Base-by-base conservation (phyloP, 2,888 invertebrate species). In the Monoplex corrugatus region DNA sequence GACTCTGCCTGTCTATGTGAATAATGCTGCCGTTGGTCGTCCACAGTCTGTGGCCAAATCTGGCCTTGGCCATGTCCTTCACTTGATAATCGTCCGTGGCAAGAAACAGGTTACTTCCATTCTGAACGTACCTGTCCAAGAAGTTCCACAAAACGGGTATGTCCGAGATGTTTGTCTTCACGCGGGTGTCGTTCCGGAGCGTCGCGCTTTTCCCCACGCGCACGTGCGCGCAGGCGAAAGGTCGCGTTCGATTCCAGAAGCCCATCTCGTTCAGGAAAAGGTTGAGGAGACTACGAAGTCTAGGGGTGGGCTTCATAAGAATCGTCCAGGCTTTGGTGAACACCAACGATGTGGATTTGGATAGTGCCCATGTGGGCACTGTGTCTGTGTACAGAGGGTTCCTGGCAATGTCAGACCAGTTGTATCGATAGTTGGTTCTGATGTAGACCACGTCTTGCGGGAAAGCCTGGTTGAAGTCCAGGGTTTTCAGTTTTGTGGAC, bases 401-500 rank as follows among this genome's bases (percentile, higher is more conserved):
- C 19, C 68, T 19, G n/a, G 68, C 68, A 68, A 2, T n/a, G 8
- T n/a, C n/a, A n/a, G n/a, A n/a, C 68, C 68, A 23, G 68, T 8
- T n/a, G 6, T 68, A 28, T 6, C 6, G 28, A 0, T 13, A 84
- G 75, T 91, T 91, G 19, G 91, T 90, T n/a, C 85, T 72, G 1
- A 90, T 44, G 86, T 90, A 91, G 23, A 91, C 82, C 6, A 91
- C 89, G 40, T 91, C 91, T 57, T 90, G 88, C 3, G 90, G 87
- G 80, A 88, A 90, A 2, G 85, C 85, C 28, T 40, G 38, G 85
- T 91, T 87, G 57, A 90, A 86, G 57, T 90, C 89, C 40, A 89
- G 78, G 32, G 89, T 72, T 1, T 80, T 45, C 16, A 90, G 87
- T 23, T 16, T 28, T 3, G n/a, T 23, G 40, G 10, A 16, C 19